phyloP scores from a whole-genome alignment of 2,888 invertebrate genomes.

The Drosophila atripex region DNA sequence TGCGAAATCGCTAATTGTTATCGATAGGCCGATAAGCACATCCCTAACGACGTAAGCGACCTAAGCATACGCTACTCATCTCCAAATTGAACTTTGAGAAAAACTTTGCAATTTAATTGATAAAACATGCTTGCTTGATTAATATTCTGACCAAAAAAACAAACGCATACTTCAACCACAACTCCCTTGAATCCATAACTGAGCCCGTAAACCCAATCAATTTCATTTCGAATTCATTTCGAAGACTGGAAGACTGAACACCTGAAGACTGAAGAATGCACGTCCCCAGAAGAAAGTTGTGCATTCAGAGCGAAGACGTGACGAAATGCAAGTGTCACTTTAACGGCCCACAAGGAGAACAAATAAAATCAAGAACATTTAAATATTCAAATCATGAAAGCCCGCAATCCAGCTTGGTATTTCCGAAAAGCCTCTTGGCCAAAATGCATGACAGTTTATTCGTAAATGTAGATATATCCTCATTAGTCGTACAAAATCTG shows the following conservation, averaged over 20 bases:
- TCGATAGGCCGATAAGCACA: no score
- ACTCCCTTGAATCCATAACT: no score
- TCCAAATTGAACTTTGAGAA: no score
- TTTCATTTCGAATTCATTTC: neutral
- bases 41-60: no score
- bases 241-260: neutral
- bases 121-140: no score
- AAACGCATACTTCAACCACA: no score
- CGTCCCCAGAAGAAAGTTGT: constrained; percentile 21
- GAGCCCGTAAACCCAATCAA: constrained; percentile 1
- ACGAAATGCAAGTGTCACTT: constrained; percentile 11
- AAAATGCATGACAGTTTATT: no score
- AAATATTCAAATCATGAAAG: neutral
- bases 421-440: no score
- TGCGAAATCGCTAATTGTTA: neutral
- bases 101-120: no score
- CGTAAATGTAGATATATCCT: neutral
- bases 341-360: neutral
- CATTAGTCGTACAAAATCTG: neutral
- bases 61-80: no score
- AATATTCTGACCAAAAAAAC: no score
- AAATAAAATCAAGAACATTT: neutral
- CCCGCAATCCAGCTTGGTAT: neutral
- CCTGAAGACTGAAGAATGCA: constrained; percentile 3
- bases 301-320: constrained; percentile 26